Evolutionary conservation across 2,113 vertebrate genomes (phyloP), one percentile per base, ranked within the genome.

Genomic region (Tapirus terrestris): DNA sequence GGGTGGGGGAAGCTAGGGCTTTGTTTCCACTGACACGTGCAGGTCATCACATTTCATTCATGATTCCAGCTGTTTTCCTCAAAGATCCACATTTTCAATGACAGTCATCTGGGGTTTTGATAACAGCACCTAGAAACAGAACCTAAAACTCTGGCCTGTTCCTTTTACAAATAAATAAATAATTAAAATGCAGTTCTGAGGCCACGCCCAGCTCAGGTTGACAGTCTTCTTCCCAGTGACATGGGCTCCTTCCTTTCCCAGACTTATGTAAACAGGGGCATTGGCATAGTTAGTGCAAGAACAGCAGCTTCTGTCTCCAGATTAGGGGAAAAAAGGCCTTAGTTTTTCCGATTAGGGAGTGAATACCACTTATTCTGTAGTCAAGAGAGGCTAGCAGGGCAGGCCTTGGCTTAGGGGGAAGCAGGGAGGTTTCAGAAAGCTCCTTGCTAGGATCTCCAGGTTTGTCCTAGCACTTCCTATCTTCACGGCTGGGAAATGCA

Each of bases 121-220:
- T 75, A 94, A 91, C 61, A 98, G 97, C 97, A 97, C 96, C 97
- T 65, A 85, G 88, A 97, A 97, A 96, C 76, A 96, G 79, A 97
- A 75, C 83, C 91, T 93, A 18, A 61, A 92, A 94, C 83, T 79
- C 36, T 43, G 72, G 92, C 84, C 87, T 92, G 93, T 94, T 95
- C 67, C 72, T 92, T 95, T 85, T 77, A 97, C 91, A 97, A 97
- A 97, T 97, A 92, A 94, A 97, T 96, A 97, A 89, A 79, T 94
- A 91, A 68, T 51, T 43, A 63, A 53, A 39, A 89, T 31, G 18
- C 65, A 92, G 73, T 79, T 68, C 84, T 6, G 27, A 95, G 58
- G 70, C 51, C 31, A n/a, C 0, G 13, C 63, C 80, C 61, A 31
- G 61, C 77, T 93, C 45, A 29, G 56, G 39, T 5, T 25, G 23